Evolutionary conservation across 2,888 invertebrate species (phyloP).

Genomic region (Sialis fuliginosa): DNA sequence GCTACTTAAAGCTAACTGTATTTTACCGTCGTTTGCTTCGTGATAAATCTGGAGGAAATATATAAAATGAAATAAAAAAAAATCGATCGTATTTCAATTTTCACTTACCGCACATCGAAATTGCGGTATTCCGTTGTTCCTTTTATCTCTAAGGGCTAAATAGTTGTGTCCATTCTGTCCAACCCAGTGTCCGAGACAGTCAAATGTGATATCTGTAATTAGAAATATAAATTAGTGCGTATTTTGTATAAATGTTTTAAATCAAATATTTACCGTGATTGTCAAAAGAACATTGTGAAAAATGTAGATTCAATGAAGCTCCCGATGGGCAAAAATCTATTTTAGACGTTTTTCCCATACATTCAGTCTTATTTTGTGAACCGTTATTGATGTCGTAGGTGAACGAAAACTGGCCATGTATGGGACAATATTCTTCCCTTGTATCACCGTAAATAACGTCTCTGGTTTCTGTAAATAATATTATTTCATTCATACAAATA

Average conservation of each 20-base stretch:
- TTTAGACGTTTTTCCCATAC: conserved; percentile 33
- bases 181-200: conserved; percentile 45
- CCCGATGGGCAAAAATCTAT: conserved; percentile 42
- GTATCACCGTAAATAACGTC: conserved; percentile 30
- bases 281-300: conserved; percentile 35
- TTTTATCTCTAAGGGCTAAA: conserved; percentile 25
- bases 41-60: conserved; percentile 26
- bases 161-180: conserved; percentile 34
- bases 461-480: conserved; percentile 27
- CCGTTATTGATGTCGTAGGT: conserved; percentile 34
- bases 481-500: neutral
- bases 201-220: conserved; percentile 33
- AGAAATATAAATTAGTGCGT: neutral
- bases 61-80: neutral
- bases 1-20: conserved; percentile 38
- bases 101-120: conserved; percentile 40
- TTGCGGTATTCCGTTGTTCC: conserved; percentile 26
- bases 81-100: neutral
- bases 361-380: conserved; percentile 28
- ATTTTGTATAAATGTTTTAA: too few relatives aligned
- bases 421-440: conserved; percentile 41
- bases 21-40: conserved; percentile 30
- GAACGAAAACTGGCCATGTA: conserved; percentile 40
- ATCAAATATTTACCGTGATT: conserved; percentile 26
- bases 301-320: conserved; percentile 34